A percentile compares a stretch with the other conserved stretches of the same genome.
Conservation (phyloP, 2,797 vertebrate genomes). For the Microcaecilia unicolor region DNA sequence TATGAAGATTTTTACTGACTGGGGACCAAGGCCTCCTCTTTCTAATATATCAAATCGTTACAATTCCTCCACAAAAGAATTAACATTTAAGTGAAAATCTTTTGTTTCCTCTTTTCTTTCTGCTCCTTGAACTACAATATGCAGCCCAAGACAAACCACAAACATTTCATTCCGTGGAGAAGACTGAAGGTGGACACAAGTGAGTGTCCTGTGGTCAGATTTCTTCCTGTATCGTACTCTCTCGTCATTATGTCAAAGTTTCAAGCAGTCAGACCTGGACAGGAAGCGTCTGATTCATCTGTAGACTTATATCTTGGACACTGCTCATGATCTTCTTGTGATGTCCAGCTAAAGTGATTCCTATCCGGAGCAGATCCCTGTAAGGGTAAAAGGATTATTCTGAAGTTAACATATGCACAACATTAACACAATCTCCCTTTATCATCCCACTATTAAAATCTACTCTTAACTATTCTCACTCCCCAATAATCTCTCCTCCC, state of each 20-base stretch:
- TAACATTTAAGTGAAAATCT: constrained; percentile 12
- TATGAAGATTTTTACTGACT: constrained; percentile 55
- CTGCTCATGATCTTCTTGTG: constrained; percentile 98
- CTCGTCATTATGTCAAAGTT: constrained; percentile 45
- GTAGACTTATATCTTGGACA: constrained; percentile 97
- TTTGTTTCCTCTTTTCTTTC: constrained; percentile 28
- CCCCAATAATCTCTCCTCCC: fast-evolving
- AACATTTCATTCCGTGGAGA: constrained; percentile 2
- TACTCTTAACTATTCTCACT: fast-evolving
- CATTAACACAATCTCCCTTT: too few relatives aligned
- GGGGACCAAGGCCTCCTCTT: constrained; percentile 27
- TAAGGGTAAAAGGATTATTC: constrained; percentile 2
- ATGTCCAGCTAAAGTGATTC: constrained; percentile 91
- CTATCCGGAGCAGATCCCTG: constrained; percentile 94
- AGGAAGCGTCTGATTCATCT: constrained; percentile 97
- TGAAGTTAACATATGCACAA: too few relatives aligned
- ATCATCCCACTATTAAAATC: background rate
- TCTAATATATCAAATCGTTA: constrained; percentile 21
- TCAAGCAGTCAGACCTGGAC: constrained; percentile 85
- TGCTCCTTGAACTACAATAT: constrained; percentile 47
- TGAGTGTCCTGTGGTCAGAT: constrained; percentile 48
- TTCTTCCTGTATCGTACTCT: constrained; percentile 35
- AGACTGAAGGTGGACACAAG: constrained; percentile 72
- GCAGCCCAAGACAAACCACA: constrained; percentile 17
- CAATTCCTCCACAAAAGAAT: constrained; percentile 30